Evolutionary conservation across 2,888 invertebrate species (phyloP).

Genomic region (Nezara viridula): DNA sequence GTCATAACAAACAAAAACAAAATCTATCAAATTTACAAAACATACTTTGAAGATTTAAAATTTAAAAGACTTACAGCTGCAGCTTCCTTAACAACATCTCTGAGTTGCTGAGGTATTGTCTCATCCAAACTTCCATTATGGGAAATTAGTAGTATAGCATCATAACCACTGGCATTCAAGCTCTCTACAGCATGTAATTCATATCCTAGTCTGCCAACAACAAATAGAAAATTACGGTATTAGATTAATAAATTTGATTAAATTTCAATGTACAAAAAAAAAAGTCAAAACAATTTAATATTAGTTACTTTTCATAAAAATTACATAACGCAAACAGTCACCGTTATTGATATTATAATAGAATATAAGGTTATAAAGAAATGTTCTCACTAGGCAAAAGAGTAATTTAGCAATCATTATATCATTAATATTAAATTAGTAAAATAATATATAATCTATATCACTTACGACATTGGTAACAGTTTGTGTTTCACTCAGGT

Average conservation of each 20-base stretch:
- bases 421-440: neutral
- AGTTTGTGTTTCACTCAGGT: slow-evolving; percentile 33
- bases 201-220: slow-evolving; percentile 63
- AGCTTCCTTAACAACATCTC: slow-evolving; percentile 51
- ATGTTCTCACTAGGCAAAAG: neutral
- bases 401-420: neutral
- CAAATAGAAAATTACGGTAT: neutral
- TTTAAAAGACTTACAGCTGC: slow-evolving; percentile 32
- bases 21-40: too few relatives aligned
- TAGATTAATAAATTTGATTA: neutral
- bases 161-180: slow-evolving; percentile 67
- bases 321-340: slow-evolving; percentile 9
- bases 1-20: too few relatives aligned
- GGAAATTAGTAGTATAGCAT: slow-evolving; percentile 68
- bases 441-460: neutral
- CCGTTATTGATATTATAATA: neutral
- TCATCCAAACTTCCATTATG: slow-evolving; percentile 52
- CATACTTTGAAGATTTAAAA: neutral
- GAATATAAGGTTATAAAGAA: neutral
- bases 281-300: neutral
- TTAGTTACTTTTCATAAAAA: neutral
- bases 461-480: slow-evolving; percentile 42
- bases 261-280: neutral
- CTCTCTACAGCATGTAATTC: slow-evolving; percentile 62
- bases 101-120: slow-evolving; percentile 50